phyloP scores from a whole-genome alignment of 1,140 invertebrate species.

The Tachypleus tridentatus region DNA sequence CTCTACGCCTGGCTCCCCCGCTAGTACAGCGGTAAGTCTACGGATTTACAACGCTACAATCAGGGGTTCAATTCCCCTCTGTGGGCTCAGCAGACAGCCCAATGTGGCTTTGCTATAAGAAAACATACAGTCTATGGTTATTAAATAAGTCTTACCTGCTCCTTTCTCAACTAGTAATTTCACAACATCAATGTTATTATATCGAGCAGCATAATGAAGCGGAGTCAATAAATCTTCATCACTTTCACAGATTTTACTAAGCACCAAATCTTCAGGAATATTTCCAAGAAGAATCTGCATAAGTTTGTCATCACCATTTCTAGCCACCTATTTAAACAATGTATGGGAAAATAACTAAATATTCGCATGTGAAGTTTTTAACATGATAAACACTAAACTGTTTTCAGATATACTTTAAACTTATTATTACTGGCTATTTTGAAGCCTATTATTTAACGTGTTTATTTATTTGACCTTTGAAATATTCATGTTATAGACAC shows the following conservation, averaged over 20 bases:
- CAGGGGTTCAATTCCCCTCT: background rate
- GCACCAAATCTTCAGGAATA: constrained; percentile 7
- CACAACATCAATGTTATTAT: constrained; percentile 32
- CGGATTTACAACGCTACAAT: background rate
- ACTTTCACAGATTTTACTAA: constrained; percentile 28
- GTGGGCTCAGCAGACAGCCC: background rate
- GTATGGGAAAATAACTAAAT: too few species aligned
- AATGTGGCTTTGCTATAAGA: background rate
- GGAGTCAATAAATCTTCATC: constrained; percentile 34
- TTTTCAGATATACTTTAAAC: too few species aligned
- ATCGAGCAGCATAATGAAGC: constrained; percentile 37
- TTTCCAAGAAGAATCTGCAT: constrained; percentile 4
- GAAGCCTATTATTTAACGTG: too few species aligned
- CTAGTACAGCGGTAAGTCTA: too few species aligned
- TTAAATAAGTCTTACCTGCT: constrained; percentile 27
- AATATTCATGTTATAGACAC: too few species aligned
- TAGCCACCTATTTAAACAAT: constrained; percentile 1
- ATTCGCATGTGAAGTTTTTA: too few species aligned
- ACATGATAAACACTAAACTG: too few species aligned
- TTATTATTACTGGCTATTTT: too few species aligned
- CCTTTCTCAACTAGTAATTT: constrained; percentile 32
- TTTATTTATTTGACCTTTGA: too few species aligned
- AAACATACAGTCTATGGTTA: background rate
- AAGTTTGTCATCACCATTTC: constrained; percentile 8
- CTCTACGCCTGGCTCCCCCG: too few species aligned